These are phyloP conservation scores for Caenorhabditis afra DNA, from an alignment of 2,888 invertebrate species.

Conservation along the genomic window DNA sequence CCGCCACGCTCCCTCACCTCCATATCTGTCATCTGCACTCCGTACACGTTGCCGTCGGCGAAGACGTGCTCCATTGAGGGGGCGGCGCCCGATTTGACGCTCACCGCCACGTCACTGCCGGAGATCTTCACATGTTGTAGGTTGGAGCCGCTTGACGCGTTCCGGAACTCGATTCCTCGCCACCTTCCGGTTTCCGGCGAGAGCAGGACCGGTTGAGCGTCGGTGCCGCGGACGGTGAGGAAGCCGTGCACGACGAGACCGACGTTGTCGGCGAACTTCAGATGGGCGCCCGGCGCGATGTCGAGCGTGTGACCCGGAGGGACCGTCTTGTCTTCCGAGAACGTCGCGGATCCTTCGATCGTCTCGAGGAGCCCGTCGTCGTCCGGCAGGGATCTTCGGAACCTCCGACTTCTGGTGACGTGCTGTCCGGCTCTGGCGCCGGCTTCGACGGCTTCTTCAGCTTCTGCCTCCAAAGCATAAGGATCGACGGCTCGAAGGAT, in stretches of 20 bases:
- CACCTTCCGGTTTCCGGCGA: conserved; percentile 13
- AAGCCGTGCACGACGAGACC: conserved; percentile 36
- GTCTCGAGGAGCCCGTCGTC: neutral
- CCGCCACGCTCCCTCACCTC: conserved; percentile 33
- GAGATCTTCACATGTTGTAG: conserved; percentile 52
- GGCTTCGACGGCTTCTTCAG: conserved; percentile 20
- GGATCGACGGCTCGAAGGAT: conserved; percentile 47
- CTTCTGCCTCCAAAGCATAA: conserved; percentile 10
- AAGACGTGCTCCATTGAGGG: conserved; percentile 58
- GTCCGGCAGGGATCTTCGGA: conserved; percentile 16
- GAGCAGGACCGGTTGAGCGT: conserved; percentile 40
- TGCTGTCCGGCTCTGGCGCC: neutral
- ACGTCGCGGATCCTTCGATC: neutral
- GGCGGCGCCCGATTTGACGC: conserved; percentile 28
- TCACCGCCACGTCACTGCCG: conserved; percentile 51
- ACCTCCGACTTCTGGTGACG: conserved; percentile 15
- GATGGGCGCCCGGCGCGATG: conserved; percentile 18
- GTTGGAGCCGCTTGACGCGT: conserved; percentile 17
- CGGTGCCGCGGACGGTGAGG: conserved; percentile 46
- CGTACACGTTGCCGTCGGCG: conserved; percentile 51
- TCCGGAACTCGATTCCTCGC: conserved; percentile 54
- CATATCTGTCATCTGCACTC: conserved; percentile 47
- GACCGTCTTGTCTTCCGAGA: conserved; percentile 18
- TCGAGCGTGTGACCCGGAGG: conserved; percentile 8
- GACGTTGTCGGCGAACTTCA: conserved; percentile 27